A percentile compares a stretch with the other conserved stretches of the same genome.
Evolutionary conservation across 2,113 vertebrate species (phyloP).

Genomic region (Aptenodytes patagonicus): DNA sequence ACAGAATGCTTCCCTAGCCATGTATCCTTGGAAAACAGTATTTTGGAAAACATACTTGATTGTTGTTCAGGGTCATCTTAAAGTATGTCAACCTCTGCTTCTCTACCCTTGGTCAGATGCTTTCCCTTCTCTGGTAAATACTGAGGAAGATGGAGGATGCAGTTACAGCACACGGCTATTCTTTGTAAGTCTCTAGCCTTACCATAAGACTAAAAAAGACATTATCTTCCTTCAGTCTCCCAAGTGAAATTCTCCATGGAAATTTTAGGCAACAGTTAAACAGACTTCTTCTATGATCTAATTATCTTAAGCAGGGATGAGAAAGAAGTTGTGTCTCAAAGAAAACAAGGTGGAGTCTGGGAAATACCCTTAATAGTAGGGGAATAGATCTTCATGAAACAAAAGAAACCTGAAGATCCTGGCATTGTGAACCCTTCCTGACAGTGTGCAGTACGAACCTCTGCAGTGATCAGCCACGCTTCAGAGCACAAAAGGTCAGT

Average conservation of each 20-base stretch:
- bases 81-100: not conserved
- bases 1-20: not conserved
- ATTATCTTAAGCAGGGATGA: not conserved
- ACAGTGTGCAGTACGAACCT: accelerated
- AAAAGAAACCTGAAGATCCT: not conserved
- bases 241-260: not conserved
- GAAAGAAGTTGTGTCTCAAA: not conserved
- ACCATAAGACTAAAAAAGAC: not conserved
- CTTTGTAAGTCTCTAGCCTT: not conserved
- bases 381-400: not conserved
- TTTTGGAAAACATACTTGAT: not conserved
- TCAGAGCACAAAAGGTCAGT: not conserved
- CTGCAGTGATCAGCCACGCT: not conserved
- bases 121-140: not conserved
- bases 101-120: not conserved
- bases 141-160: not conserved
- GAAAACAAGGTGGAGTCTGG: not conserved
- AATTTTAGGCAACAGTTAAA: not conserved
- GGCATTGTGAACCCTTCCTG: not conserved
- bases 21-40: not conserved
- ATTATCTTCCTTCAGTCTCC: not conserved
- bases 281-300: not conserved
- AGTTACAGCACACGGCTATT: not conserved
- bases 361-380: too few relatives aligned
- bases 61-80: not conserved